These are phyloP conservation scores for Mus spretus DNA, from an alignment of 2,797 vertebrate genomes.

Conservation along the genomic window DNA sequence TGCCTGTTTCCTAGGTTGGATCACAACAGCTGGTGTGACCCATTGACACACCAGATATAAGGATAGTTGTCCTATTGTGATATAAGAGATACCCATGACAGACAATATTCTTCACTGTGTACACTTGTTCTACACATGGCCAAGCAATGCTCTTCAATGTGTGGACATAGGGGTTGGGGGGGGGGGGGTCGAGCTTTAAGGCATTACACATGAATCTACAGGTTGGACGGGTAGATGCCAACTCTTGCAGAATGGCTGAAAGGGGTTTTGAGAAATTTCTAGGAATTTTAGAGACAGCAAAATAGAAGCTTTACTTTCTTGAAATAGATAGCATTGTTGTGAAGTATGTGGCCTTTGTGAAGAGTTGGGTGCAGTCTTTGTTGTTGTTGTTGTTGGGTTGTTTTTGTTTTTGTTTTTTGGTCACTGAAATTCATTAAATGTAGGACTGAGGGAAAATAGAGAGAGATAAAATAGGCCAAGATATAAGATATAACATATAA, in stretches of 20 bases:
- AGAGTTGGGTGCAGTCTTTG: not conserved
- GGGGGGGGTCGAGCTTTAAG: not conserved
- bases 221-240: not conserved
- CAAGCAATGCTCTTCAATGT: slow-evolving; percentile 16
- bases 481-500: not conserved
- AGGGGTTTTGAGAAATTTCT: not conserved
- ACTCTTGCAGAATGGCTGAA: not conserved
- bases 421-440: not conserved
- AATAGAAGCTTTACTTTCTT: not conserved
- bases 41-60: slow-evolving; percentile 38
- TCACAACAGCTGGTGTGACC: slow-evolving; percentile 36
- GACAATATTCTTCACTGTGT: not conserved
- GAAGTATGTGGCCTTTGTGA: not conserved
- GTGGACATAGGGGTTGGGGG: not conserved
- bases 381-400: not conserved
- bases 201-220: not conserved
- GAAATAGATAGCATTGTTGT: not conserved
- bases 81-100: slow-evolving; percentile 34
- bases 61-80: slow-evolving; percentile 37
- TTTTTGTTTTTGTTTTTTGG: not conserved
- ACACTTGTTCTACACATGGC: not conserved
- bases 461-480: not conserved
- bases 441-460: not conserved
- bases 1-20: slow-evolving; percentile 13
- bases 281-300: slow-evolving; percentile 39